These are phyloP conservation scores for Antedon bifida DNA, from an alignment of 35 echinoderm and acorn worm species.

Conservation along the genomic window DNA sequence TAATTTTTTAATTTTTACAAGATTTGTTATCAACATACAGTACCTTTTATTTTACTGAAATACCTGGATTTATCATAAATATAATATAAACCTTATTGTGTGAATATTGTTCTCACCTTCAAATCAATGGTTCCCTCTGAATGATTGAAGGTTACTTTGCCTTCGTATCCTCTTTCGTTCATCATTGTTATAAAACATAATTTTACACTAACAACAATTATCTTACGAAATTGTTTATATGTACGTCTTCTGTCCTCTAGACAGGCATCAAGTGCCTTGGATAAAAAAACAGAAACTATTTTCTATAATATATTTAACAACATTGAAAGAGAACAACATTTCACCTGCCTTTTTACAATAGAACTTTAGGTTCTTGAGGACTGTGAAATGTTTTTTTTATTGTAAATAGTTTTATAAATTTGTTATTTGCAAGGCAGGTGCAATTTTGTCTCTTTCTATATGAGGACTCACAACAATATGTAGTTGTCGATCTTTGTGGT, in stretches of 20 bases:
- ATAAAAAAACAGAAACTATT: background rate
- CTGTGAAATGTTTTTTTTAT: too few species aligned
- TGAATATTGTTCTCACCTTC: too few species aligned
- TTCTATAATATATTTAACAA: background rate
- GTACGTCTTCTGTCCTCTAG: background rate
- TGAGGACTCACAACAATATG: slow-evolving; percentile 48
- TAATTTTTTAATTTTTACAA: too few species aligned
- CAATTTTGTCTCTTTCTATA: background rate
- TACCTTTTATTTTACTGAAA: too few species aligned
- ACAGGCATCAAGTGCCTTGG: background rate
- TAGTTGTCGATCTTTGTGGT: slow-evolving; percentile 54
- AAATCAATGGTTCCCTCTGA: background rate
- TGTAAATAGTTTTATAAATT: too few species aligned
- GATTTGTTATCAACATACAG: too few species aligned
- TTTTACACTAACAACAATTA: background rate
- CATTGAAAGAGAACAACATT: background rate
- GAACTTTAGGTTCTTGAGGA: too few species aligned
- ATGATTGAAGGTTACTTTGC: background rate
- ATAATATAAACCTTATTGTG: too few species aligned
- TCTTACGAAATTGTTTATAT: background rate
- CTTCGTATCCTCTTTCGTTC: background rate
- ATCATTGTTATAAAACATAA: background rate
- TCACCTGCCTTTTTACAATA: background rate
- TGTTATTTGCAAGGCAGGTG: background rate
- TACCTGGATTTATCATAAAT: too few species aligned